Evolutionary conservation across 2,113 vertebrate genomes (phyloP).

Genomic region (Cyphomyrus discorhynchus): DNA sequence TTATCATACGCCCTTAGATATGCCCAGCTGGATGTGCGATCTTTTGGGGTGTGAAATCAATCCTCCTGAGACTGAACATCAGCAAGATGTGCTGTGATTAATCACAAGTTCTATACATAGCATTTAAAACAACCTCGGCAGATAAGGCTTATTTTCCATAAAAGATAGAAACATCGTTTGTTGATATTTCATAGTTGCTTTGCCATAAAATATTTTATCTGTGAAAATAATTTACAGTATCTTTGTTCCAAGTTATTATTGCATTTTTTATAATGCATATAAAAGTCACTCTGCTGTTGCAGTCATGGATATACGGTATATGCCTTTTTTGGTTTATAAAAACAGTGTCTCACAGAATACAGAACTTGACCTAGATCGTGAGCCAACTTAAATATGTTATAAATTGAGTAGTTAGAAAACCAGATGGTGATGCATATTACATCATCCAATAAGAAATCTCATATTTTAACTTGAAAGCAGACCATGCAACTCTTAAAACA

Average conservation of each 20-base stretch:
- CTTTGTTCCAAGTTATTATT: not conserved
- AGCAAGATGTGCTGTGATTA: not conserved
- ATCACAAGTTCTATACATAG: not conserved
- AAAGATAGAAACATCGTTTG: not conserved
- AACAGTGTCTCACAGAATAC: constrained; percentile 9
- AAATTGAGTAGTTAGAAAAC: constrained; percentile 34
- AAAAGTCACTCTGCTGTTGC: not conserved
- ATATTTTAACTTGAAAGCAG: constrained; percentile 44
- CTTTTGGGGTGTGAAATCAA: constrained; percentile 12
- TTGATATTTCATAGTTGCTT: not conserved
- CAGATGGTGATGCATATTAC: constrained; percentile 43
- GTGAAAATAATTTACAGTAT: not conserved
- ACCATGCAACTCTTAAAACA: constrained; percentile 28
- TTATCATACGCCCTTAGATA: not conserved
- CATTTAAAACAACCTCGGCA: not conserved
- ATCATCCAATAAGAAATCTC: constrained; percentile 40
- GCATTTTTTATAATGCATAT: not conserved
- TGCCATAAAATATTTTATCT: not conserved
- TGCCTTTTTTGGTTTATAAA: not conserved
- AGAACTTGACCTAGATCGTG: constrained; percentile 39
- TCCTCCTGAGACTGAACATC: constrained; percentile 26
- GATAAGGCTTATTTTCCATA: not conserved
- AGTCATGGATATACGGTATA: not conserved
- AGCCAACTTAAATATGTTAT: constrained; percentile 35
- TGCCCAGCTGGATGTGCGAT: not conserved